phyloP scores from a whole-genome alignment of 2,888 invertebrate species.

The Phyto melanocephala region DNA sequence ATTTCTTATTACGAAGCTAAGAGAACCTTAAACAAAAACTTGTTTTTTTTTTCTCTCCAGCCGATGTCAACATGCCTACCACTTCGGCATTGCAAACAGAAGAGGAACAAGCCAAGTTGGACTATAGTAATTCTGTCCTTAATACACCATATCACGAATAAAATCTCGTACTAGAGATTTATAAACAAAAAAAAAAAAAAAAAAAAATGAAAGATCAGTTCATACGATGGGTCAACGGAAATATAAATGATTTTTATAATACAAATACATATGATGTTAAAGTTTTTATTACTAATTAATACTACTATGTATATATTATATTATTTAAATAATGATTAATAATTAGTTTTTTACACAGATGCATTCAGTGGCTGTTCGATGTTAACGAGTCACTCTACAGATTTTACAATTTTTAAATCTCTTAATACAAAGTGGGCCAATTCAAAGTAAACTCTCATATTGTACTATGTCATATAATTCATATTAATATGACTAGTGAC shows the following conservation, averaged over 20 bases:
- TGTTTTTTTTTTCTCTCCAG: slow-evolving; percentile 34
- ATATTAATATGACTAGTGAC: too few species aligned
- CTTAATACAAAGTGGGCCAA: too few species aligned
- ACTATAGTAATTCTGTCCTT: slow-evolving; percentile 40
- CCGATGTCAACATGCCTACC: slow-evolving; percentile 34
- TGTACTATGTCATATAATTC: too few species aligned
- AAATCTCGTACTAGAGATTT: not conserved
- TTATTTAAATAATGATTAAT: not conserved
- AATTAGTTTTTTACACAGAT: not conserved
- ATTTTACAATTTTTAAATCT: too few species aligned
- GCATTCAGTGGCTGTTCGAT: too few species aligned
- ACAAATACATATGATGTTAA: not conserved
- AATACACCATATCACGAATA: slow-evolving; percentile 59
- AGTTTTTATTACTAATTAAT: not conserved
- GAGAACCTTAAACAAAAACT: slow-evolving; percentile 13
- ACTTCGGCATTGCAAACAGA: slow-evolving; percentile 14
- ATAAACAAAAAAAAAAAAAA: too few species aligned
- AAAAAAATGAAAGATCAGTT: too few species aligned
- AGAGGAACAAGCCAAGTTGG: not conserved
- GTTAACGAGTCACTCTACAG: too few species aligned
- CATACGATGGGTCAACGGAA: not conserved
- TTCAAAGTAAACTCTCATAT: too few species aligned
- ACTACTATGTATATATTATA: not conserved
- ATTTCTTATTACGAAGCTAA: not conserved
- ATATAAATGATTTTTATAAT: not conserved